Percentiles rank a stretch among this genome's conserved stretches.
Evolutionary conservation across 2,797 vertebrate genomes (phyloP).

Genomic region (Podargus strigoides): DNA sequence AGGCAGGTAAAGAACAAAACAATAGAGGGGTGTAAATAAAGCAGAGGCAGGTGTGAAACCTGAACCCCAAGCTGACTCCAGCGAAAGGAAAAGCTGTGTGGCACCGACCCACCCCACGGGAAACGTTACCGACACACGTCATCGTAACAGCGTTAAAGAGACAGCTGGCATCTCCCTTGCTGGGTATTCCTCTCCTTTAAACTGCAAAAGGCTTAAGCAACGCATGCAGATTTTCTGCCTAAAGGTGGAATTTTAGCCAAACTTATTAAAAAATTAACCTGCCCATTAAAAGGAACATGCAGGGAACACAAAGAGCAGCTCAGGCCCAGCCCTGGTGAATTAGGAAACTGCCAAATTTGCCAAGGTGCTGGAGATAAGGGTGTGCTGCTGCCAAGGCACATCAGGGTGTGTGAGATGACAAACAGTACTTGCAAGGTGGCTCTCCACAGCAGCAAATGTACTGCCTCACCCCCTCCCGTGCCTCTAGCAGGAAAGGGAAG

Average conservation of each 20-base stretch:
- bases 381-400: background rate
- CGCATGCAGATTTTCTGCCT: background rate
- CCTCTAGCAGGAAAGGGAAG: constrained; percentile 24
- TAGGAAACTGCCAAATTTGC: background rate
- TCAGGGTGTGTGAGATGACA: constrained; percentile 17
- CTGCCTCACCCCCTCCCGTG: background rate
- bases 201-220: background rate
- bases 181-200: background rate
- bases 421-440: background rate
- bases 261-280: background rate
- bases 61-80: background rate
- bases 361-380: background rate
- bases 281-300: background rate
- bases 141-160: background rate
- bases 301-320: background rate
- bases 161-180: background rate
- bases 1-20: background rate
- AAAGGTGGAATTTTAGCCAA: background rate
- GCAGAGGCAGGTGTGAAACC: background rate
- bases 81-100: background rate
- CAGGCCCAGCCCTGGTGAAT: background rate
- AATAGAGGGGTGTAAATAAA: background rate
- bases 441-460: background rate
- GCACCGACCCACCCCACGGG: background rate
- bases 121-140: background rate